These are phyloP conservation scores for Colaptes auratus DNA, from an alignment of 2,113 vertebrate genomes.

Conservation along the genomic window DNA sequence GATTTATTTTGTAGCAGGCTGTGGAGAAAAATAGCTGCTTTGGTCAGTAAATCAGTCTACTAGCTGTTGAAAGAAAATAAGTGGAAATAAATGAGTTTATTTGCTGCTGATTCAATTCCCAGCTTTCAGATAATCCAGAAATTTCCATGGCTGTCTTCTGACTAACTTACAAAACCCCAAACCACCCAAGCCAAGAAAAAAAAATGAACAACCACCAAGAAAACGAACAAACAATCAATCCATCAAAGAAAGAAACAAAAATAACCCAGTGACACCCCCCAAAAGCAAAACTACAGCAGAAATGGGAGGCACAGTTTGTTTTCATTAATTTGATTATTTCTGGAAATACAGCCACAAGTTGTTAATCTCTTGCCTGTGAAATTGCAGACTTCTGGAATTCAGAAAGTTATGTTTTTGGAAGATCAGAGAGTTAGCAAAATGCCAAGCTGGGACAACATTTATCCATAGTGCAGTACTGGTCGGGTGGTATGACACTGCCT, in stretches of 20 bases:
- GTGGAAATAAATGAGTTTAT: background rate
- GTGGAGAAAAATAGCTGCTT: background rate
- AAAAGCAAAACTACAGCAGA: background rate
- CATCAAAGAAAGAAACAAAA: background rate
- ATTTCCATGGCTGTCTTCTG: background rate
- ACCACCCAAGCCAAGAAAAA: background rate
- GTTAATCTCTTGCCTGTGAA: background rate
- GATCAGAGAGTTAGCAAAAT: background rate
- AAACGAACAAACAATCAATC: background rate
- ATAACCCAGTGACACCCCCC: no score
- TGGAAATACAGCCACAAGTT: background rate
- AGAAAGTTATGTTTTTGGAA: background rate
- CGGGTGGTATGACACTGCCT: background rate
- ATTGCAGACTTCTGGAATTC: background rate
- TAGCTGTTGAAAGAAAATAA: background rate
- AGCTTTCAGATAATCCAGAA: background rate
- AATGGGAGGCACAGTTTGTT: accelerated
- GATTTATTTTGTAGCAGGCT: background rate
- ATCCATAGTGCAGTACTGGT: background rate
- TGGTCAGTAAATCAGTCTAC: background rate
- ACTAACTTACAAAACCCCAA: background rate
- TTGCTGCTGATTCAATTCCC: background rate
- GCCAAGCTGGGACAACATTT: background rate
- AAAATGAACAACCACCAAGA: background rate
- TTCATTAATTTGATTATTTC: background rate